Conservation (phyloP, 2,888 invertebrate genomes). For the Hydrotaea diabolus region DNA sequence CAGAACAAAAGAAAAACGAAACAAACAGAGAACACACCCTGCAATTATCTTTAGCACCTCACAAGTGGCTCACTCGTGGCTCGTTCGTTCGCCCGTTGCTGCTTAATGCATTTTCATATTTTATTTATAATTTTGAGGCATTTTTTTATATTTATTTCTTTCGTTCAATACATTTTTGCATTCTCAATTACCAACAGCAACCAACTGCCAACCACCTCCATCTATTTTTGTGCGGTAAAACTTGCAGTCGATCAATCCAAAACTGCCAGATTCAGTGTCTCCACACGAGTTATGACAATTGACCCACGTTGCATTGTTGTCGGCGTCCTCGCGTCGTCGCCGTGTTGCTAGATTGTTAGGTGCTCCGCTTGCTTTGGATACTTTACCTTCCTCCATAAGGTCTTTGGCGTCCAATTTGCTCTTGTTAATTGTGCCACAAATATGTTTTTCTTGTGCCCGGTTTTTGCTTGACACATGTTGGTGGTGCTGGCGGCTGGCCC, state of each 20-base stretch:
- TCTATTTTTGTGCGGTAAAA: neutral
- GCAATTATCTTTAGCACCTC: conserved; percentile 62
- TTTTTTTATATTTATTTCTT: too few species aligned
- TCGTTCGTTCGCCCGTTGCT: neutral
- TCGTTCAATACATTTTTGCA: conserved; percentile 12
- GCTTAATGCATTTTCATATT: conserved; percentile 21
- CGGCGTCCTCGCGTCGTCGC: too few species aligned
- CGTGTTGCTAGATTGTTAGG: conserved; percentile 1
- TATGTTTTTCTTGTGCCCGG: neutral
- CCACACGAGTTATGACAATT: conserved; percentile 50
- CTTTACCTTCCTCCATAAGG: conserved; percentile 30
- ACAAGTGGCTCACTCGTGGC: conserved; percentile 31
- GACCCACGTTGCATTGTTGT: conserved; percentile 54
- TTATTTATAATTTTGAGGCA: neutral
- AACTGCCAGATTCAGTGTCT: conserved; percentile 41
- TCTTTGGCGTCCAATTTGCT: conserved; percentile 59
- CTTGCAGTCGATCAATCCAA: neutral
- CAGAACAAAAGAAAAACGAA: neutral
- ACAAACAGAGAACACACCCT: conserved; percentile 55
- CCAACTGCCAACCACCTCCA: conserved; percentile 6
- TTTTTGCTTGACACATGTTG: neutral
- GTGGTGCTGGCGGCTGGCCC: too few species aligned
- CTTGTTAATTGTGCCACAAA: conserved; percentile 58
- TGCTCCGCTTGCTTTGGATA: conserved; percentile 6
- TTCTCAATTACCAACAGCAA: conserved; percentile 11